These are phyloP conservation scores for Oncorhynchus masou DNA, from an alignment of 2,113 vertebrate species.

Conservation along the genomic window DNA sequence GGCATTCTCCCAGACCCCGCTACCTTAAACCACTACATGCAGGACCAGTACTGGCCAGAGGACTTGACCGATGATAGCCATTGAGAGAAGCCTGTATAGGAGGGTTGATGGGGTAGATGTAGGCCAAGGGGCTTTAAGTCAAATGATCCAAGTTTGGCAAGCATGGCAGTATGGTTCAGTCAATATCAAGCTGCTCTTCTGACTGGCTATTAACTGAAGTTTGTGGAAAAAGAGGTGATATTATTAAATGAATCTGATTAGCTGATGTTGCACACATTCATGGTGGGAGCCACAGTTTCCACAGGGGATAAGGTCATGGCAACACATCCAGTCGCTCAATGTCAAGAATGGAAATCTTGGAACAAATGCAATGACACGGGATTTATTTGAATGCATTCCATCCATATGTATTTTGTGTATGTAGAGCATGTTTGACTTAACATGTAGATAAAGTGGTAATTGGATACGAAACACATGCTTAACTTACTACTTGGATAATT, in stretches of 20 bases:
- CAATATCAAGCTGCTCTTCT: too few relatives aligned
- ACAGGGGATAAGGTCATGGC: too few relatives aligned
- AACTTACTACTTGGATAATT: not conserved
- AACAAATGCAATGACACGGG: too few relatives aligned
- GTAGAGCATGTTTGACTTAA: too few relatives aligned
- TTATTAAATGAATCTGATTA: not conserved
- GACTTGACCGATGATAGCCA: conserved; percentile 65
- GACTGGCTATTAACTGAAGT: not conserved
- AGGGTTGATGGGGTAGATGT: not conserved
- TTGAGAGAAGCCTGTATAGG: conserved; percentile 27
- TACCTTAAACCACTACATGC: conserved; percentile 84
- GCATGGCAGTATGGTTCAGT: too few relatives aligned
- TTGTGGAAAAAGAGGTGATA: not conserved
- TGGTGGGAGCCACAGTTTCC: too few relatives aligned
- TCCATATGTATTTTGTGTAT: too few relatives aligned
- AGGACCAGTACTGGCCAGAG: conserved; percentile 88
- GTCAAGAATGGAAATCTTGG: too few relatives aligned
- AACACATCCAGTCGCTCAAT: too few relatives aligned
- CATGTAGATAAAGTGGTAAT: too few relatives aligned
- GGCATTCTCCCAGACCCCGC: conserved; percentile 48
- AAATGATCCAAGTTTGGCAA: not conserved
- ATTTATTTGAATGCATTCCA: too few relatives aligned
- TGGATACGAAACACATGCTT: not conserved
- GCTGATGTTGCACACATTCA: too few relatives aligned
- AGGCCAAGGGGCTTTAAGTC: not conserved